A percentile compares a stretch with the other conserved stretches of the same genome.
phyloP scores from a whole-genome alignment of 1,140 invertebrate genomes.

The Drosophila bipectinata region DNA sequence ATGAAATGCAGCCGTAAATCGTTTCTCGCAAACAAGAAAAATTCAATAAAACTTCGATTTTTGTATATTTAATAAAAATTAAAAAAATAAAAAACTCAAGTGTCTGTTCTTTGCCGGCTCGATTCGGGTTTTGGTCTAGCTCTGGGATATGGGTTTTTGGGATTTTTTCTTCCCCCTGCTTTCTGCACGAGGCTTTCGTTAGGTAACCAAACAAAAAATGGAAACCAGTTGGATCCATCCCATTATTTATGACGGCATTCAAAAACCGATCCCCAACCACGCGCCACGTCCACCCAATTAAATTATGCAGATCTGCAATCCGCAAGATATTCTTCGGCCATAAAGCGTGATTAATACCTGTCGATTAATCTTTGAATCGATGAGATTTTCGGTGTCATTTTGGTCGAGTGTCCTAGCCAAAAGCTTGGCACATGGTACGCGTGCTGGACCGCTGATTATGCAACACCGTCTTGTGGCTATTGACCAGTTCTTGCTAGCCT shows the following conservation, averaged over 20 bases:
- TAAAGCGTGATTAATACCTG: slow-evolving; percentile 35
- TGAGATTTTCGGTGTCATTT: not conserved
- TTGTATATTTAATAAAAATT: slow-evolving; percentile 40
- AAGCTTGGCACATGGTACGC: slow-evolving; percentile 21
- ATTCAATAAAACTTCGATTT: slow-evolving; percentile 43
- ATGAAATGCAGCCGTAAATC: slow-evolving; percentile 59
- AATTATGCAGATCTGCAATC: slow-evolving; percentile 51
- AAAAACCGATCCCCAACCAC: slow-evolving; percentile 22
- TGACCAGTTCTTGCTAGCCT: slow-evolving; percentile 30
- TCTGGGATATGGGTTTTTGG: slow-evolving; percentile 5
- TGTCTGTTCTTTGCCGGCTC: slow-evolving; percentile 43
- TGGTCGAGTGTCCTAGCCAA: slow-evolving; percentile 12
- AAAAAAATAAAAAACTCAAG: not conserved
- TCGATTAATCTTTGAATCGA: slow-evolving; percentile 23
- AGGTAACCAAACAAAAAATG: slow-evolving; percentile 17
- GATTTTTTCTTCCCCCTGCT: slow-evolving; percentile 1
- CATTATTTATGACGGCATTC: slow-evolving; percentile 50
- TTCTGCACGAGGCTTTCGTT: slow-evolving; percentile 28
- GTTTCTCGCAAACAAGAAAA: slow-evolving; percentile 49
- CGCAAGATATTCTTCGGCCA: slow-evolving; percentile 8
- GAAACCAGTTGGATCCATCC: slow-evolving; percentile 52
- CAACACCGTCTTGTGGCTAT: slow-evolving; percentile 29
- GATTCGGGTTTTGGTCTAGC: slow-evolving; percentile 11
- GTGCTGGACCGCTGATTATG: slow-evolving; percentile 53
- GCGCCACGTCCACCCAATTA: slow-evolving; percentile 12